Evolutionary conservation across 2,888 invertebrate species (phyloP), one percentile per base, ranked within the genome.

Genomic region (Drosophila prostipennis): DNA sequence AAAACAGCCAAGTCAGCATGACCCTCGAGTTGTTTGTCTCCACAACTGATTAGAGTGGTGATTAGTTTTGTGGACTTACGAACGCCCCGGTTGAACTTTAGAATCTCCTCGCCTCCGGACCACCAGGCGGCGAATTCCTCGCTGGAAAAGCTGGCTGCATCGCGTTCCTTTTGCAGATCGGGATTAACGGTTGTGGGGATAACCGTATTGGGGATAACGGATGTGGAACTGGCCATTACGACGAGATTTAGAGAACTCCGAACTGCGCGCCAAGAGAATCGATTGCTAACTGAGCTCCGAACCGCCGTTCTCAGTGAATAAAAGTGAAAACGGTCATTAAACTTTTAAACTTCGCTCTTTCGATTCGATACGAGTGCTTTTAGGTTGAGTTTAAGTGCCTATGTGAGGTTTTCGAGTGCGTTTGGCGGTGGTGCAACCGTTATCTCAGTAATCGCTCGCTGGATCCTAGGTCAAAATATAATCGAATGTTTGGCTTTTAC

Each of bases 51-150:
- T 26, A 52, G 39, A 8, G n/a, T 13, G 19, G n/a, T n/a, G 40
- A 40, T 60, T 42, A 37, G 34, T 23, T 26, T 34, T 40, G 13
- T 63, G 36, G 32, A 84, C 84, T 80, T 67, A 85, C 84, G 80
- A 16, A 80, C 1, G 29, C 57, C 58, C 45, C 84, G 57, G 36
- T 74, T 84, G 46, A 80, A 77, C 13, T 70, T 71, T 4, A 85
- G 57, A 16, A 95, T 95, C 54, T 95, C 93, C 59, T 92, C 92
- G 16, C 95, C 95, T 3, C 97, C 97, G 92, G 96, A 96, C 70
- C 96, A 93, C 75, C 96, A 93, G 91, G 95, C 92, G 0, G 96
- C 97, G 73, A 97, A 92, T 91, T 97, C 97, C 72, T 92, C 92
- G 6, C 94, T 92, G 89, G 94, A 93, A 87, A 96, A 96, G 8